Conservation (phyloP, 1,140 invertebrate genomes). For the Tetramorium parvispinum region DNA sequence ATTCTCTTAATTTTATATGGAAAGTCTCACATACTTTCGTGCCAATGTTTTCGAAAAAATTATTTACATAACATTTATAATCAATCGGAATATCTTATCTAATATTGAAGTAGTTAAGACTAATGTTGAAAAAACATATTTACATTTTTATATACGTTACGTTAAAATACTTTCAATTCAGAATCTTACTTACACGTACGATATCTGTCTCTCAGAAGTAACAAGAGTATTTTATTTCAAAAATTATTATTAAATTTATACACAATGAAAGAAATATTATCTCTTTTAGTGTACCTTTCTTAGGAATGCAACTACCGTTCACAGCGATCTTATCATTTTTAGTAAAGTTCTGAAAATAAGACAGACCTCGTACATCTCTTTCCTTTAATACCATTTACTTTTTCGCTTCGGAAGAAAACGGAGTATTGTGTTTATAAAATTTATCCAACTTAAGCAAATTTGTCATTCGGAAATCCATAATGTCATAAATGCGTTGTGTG, state of each 20-base stretch:
- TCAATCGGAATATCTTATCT: constrained; percentile 3
- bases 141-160: constrained; percentile 29
- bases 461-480: no score
- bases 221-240: neutral
- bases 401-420: no score
- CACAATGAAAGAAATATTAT: neutral
- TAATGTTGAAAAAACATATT: constrained; percentile 28
- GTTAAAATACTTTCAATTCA: constrained; percentile 46
- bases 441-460: no score
- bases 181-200: neutral
- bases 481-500: no score
- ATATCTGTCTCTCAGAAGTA: neutral
- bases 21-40: neutral
- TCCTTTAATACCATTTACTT: no score
- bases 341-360: neutral
- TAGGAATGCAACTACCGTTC: neutral
- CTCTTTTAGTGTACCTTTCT: neutral
- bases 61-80: constrained; percentile 26
- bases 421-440: no score
- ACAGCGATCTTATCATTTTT: neutral
- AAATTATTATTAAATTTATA: constrained; percentile 13
- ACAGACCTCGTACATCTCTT: neutral
- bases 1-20: neutral
- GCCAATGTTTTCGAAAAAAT: neutral
- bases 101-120: constrained; percentile 19